These are phyloP conservation scores for Pampus argenteus DNA, from an alignment of 2,797 vertebrate species.

Conservation along the genomic window DNA sequence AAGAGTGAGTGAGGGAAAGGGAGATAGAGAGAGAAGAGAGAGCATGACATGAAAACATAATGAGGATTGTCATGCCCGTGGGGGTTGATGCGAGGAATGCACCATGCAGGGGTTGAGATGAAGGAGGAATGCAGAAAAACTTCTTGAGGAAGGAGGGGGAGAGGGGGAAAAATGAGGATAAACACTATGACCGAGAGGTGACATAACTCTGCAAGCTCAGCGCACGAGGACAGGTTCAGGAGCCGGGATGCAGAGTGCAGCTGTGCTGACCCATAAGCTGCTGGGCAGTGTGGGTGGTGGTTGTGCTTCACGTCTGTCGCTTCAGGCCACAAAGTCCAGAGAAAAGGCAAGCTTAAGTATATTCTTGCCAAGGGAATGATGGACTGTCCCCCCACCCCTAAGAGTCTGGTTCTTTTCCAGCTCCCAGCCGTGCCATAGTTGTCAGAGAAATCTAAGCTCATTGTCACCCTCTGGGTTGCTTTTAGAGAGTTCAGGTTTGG, in stretches of 20 bases:
- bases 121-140: constrained; percentile 56
- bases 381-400: background rate
- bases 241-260: constrained; percentile 35
- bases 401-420: constrained; percentile 42
- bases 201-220: constrained; percentile 61
- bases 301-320: constrained; percentile 57
- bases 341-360: constrained; percentile 47
- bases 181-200: constrained; percentile 54
- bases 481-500: constrained; percentile 30
- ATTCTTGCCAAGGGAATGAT: constrained; percentile 43
- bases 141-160: constrained; percentile 30
- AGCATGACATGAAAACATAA: constrained; percentile 77
- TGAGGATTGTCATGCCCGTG: constrained; percentile 71
- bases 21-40: constrained; percentile 42
- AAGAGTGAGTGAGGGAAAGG: constrained; percentile 25
- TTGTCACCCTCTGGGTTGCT: constrained; percentile 44
- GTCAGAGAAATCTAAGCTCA: constrained; percentile 52
- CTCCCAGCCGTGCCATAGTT: constrained; percentile 23
- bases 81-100: constrained; percentile 62
- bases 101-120: constrained; percentile 45
- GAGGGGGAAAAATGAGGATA: constrained; percentile 20
- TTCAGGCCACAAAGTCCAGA: constrained; percentile 48
- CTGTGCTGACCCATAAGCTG: constrained; percentile 55
- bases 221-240: constrained; percentile 22
- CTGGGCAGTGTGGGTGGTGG: constrained; percentile 33